A percentile compares a stretch with the other conserved stretches of the same genome.
These are phyloP conservation scores for Siniperca knerii DNA, from an alignment of 2,113 vertebrate genomes.

Conservation along the genomic window DNA sequence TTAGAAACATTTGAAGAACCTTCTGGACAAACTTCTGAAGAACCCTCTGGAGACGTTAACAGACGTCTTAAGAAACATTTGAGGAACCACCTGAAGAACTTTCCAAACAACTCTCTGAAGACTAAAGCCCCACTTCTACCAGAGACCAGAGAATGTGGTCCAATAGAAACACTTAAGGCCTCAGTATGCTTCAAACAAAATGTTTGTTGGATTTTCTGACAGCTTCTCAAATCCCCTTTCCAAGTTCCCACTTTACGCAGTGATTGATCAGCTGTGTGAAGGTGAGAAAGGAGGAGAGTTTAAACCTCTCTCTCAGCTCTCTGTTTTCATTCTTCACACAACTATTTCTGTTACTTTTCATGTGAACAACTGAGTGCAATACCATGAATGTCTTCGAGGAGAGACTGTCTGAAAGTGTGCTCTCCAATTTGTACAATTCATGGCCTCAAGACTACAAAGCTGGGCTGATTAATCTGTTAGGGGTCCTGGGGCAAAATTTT, in stretches of 20 bases:
- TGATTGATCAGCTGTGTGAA: neutral
- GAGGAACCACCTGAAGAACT: neutral
- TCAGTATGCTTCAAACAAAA: neutral
- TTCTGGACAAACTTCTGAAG: conserved; percentile 15
- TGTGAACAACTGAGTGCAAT: neutral
- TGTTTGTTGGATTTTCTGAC: no score
- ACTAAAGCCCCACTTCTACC: neutral
- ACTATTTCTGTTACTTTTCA: neutral
- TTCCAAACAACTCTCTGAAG: neutral
- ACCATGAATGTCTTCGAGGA: neutral
- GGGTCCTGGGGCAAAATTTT: no score
- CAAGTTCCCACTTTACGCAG: no score
- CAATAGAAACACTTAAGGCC: neutral
- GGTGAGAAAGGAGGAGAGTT: no score
- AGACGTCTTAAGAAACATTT: neutral
- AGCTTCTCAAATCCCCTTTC: no score
- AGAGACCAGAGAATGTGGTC: neutral
- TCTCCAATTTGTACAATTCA: neutral
- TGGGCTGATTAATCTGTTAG: no score
- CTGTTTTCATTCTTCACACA: neutral
- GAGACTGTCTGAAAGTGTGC: neutral
- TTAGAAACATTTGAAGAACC: conserved; percentile 4
- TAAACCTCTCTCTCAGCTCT: neutral
- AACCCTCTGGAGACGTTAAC: neutral
- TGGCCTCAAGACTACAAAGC: neutral